Conservation (phyloP, 2,888 invertebrate species). For the Abrostola tripartita region DNA sequence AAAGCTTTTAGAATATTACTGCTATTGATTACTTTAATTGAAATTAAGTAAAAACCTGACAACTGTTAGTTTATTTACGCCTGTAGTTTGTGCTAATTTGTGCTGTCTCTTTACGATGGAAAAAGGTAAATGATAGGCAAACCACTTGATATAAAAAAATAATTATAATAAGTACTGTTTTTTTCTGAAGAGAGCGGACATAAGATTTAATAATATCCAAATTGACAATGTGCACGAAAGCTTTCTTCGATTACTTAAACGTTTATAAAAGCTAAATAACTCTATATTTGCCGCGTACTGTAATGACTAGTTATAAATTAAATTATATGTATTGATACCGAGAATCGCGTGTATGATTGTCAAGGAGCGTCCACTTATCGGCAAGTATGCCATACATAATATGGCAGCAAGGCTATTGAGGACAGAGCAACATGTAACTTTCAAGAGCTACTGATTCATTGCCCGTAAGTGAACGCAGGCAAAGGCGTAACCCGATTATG, state of each 20-base stretch:
- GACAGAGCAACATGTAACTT: slow-evolving; percentile 12
- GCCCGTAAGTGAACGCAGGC: slow-evolving; percentile 40
- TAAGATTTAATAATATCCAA: neutral
- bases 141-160: too few species aligned
- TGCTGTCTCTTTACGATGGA: too few species aligned
- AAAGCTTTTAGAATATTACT: neutral
- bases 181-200: too few species aligned
- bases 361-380: slow-evolving; percentile 47
- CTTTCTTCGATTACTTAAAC: neutral
- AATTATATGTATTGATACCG: slow-evolving; percentile 35
- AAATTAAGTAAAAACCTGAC: neutral
- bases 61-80: neutral
- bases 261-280: neutral
- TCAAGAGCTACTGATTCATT: slow-evolving; percentile 21
- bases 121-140: too few species aligned
- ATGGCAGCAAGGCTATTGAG: slow-evolving; percentile 24
- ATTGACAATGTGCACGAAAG: neutral
- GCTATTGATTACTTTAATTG: neutral
- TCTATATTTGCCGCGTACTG: neutral
- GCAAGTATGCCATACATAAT: slow-evolving; percentile 36
- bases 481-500: slow-evolving; percentile 21
- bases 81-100: neutral
- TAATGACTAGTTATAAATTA: slow-evolving; percentile 17
- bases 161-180: too few species aligned
- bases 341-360: slow-evolving; percentile 50